Conservation (phyloP, 2,888 invertebrate genomes). For the Ectobius pallidus region DNA sequence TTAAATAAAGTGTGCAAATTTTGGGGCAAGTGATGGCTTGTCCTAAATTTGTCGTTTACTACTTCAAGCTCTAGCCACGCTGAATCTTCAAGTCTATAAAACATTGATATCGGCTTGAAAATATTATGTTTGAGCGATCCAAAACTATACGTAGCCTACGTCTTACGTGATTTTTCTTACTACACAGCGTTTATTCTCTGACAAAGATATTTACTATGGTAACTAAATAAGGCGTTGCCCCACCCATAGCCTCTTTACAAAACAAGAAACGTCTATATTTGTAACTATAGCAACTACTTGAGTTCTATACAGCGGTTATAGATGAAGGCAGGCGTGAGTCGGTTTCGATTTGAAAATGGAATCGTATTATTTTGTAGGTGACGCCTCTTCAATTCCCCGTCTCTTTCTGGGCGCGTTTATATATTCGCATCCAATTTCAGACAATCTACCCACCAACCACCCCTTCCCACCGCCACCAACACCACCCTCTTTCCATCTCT, state of each 20-base stretch:
- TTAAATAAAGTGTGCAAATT: too few species aligned
- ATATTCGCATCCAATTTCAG: slow-evolving; percentile 36
- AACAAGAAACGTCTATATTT: slow-evolving; percentile 20
- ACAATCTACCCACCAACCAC: slow-evolving; percentile 17
- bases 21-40: too few species aligned
- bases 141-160: too few species aligned
- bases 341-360: slow-evolving; percentile 24
- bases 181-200: too few species aligned
- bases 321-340: slow-evolving; percentile 18
- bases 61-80: too few species aligned
- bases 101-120: too few species aligned
- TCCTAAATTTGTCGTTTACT: too few species aligned
- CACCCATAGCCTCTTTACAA: not conserved
- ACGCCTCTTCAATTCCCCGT: slow-evolving; percentile 24
- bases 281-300: slow-evolving; percentile 18
- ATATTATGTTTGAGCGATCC: too few species aligned
- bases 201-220: too few species aligned
- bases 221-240: slow-evolving; percentile 2
- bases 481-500: not conserved
- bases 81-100: too few species aligned
- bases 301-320: slow-evolving; percentile 15
- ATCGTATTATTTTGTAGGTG: slow-evolving; percentile 27
- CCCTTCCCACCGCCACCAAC: not conserved
- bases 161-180: too few species aligned
- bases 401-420: slow-evolving; percentile 32